Evolutionary conservation across 2,113 vertebrate species (phyloP).

Genomic region (Notothenia coriiceps): DNA sequence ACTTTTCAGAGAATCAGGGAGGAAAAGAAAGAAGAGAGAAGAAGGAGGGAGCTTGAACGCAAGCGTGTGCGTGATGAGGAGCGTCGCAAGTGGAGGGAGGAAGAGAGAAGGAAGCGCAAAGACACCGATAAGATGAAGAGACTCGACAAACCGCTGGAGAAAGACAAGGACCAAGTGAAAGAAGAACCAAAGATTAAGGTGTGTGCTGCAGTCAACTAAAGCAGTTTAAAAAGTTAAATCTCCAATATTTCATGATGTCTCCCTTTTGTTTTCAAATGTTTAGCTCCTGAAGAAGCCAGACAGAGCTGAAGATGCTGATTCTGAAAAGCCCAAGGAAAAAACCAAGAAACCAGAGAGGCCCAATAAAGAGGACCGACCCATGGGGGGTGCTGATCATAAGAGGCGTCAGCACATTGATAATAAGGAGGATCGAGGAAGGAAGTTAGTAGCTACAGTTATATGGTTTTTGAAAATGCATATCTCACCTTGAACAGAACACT

Average conservation of each 20-base stretch:
- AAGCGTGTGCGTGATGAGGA: conserved; percentile 97
- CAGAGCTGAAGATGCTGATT: conserved; percentile 89
- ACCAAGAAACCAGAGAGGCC: conserved; percentile 90
- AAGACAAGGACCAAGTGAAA: conserved; percentile 92
- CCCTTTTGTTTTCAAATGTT: conserved; percentile 63
- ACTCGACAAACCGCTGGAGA: conserved; percentile 87
- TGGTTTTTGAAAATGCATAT: not conserved
- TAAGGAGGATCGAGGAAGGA: conserved; percentile 92
- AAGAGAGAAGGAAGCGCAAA: conserved; percentile 95
- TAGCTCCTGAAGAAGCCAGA: conserved; percentile 98
- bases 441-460: conserved; percentile 76
- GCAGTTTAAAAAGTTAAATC: not conserved
- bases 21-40: conserved; percentile 97
- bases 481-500: not conserved
- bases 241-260: not conserved
- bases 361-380: conserved; percentile 88
- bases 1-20: conserved; percentile 91
- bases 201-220: not conserved
- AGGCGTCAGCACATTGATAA: conserved; percentile 89
- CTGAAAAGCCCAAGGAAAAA: conserved; percentile 93
- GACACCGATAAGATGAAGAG: conserved; percentile 95
- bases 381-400: conserved; percentile 79
- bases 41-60: conserved; percentile 94
- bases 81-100: conserved; percentile 97
- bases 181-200: conserved; percentile 99